Percentiles rank a stretch among this genome's conserved stretches.
Evolutionary conservation across 2,888 invertebrate species (phyloP).

Genomic region (Vanessa cardui): DNA sequence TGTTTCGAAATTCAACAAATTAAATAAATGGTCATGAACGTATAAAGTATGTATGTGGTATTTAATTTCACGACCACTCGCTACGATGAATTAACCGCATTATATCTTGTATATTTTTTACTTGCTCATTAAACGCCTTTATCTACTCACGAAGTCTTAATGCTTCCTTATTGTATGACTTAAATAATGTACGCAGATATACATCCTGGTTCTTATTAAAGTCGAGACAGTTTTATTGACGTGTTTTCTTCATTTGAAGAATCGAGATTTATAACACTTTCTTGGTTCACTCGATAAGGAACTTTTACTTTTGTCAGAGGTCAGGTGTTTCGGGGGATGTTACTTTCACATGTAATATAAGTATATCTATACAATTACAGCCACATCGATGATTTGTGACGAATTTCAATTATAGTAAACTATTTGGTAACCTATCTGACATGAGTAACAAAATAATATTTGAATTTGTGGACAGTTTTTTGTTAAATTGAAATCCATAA

Average conservation of each 20-base stretch:
- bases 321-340: constrained; percentile 32
- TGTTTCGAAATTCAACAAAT: constrained; percentile 20
- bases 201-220: constrained; percentile 43
- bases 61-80: constrained; percentile 3
- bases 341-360: neutral
- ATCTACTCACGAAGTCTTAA: constrained; percentile 43
- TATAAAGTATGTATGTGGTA: neutral
- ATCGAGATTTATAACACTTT: constrained; percentile 56
- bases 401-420: too few relatives aligned
- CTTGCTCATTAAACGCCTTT: constrained; percentile 46
- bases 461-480: neutral
- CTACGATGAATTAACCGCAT: constrained; percentile 8
- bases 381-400: too few relatives aligned
- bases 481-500: constrained; percentile 16
- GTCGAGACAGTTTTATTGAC: constrained; percentile 51
- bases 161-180: constrained; percentile 49
- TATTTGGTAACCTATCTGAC: too few relatives aligned
- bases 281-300: constrained; percentile 38
- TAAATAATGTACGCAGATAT: constrained; percentile 41
- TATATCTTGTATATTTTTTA: constrained; percentile 42
- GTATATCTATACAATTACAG: constrained; percentile 1
- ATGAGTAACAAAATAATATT: neutral
- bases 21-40: constrained; percentile 14
- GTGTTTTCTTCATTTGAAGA: constrained; percentile 52
- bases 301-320: constrained; percentile 53